These are phyloP conservation scores for Watsonalla binaria DNA, from an alignment of 2,888 invertebrate species.

Conservation along the genomic window DNA sequence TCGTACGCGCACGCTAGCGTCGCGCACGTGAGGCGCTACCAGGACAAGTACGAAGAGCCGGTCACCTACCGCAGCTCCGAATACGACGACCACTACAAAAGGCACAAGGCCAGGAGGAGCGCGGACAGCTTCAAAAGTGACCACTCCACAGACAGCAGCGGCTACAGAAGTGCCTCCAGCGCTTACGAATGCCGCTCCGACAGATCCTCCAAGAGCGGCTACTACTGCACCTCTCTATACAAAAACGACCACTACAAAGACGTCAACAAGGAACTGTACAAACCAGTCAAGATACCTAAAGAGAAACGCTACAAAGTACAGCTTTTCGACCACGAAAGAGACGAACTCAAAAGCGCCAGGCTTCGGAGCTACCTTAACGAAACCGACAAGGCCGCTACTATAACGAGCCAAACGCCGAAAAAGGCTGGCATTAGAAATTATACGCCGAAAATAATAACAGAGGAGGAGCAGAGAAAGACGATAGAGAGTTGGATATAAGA, in stretches of 20 bases:
- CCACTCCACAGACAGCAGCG: constrained; percentile 68
- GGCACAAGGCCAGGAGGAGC: constrained; percentile 56
- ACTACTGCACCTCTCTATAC: constrained; percentile 68
- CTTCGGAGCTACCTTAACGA: constrained; percentile 60
- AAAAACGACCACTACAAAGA: constrained; percentile 74
- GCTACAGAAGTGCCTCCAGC: constrained; percentile 69
- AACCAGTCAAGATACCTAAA: constrained; percentile 71
- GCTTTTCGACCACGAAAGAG: constrained; percentile 59
- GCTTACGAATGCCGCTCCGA: constrained; percentile 64
- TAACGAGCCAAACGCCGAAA: constrained; percentile 56
- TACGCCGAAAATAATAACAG: constrained; percentile 83
- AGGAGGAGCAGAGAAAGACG: constrained; percentile 74
- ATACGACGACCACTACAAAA: constrained; percentile 54
- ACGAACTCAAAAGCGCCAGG: constrained; percentile 52
- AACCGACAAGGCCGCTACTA: constrained; percentile 67
- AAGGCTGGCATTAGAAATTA: constrained; percentile 83
- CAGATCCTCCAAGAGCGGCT: constrained; percentile 61
- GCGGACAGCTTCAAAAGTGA: constrained; percentile 69
- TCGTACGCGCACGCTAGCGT: constrained; percentile 62
- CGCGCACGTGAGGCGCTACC: constrained; percentile 49
- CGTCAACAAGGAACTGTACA: constrained; percentile 69
- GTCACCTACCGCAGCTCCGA: constrained; percentile 45
- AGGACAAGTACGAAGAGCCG: constrained; percentile 57
- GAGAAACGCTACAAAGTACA: constrained; percentile 68
- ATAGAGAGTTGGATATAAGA: constrained; percentile 83